Base-by-base conservation (phyloP, 2,888 invertebrate species). In the Embidobia sp. region DNA sequence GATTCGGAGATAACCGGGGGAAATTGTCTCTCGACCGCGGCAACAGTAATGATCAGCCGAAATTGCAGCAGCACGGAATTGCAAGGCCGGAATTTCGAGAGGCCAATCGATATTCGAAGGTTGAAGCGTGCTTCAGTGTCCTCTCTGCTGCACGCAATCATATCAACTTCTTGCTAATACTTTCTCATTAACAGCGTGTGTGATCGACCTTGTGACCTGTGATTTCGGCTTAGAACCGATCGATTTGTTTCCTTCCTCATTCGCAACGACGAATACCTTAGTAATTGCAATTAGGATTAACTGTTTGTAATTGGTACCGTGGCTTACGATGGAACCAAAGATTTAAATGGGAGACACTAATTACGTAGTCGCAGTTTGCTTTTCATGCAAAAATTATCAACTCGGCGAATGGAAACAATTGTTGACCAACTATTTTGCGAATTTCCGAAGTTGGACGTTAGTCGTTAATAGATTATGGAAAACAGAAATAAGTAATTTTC, bases 31-130 rank as follows among this genome's bases (percentile, higher is more conserved):
- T 81, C 75, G 83, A 81, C 80, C 78, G 57, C 77, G 80, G 80
- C 77, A 81, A 81, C 84, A 81, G 83, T 83, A 84, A 84, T 83
- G 82, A 84, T 78, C 80, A 80, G 61, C 77, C 80, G 78, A 83
- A 84, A 84, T 83, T 84, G 82, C 81, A 73, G 55, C 66, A 55
- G 59, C 35, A 59, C 70, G 74, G 74, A 78, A 78, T 79, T 74
- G 74, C 70, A 66, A 64, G 57, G 57, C 67, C 55, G 64, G 69
- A 66, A 79, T 79, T 69, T 72, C 69, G 76, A 73, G 64, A 74
- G 53, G 44, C 57, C 72, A 72, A 77, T 77, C 77, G 72, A 77
- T 77, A 77, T 22, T 18, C 29, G n/a, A 29, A n/a, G 48, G 42
- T 33, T 55, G 29, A 10, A 61, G 42, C 18, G 59, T 27, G 29